Evolutionary conservation across 2,113 vertebrate genomes (phyloP).

Genomic region (human): GRCh38 chr12:20760501-20761000

Average conservation of each 20-base stretch:
- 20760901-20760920: neutral
- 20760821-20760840: no score
- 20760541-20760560: neutral
- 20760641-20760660: neutral
- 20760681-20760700: neutral
- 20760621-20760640: neutral
- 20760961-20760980: no score
- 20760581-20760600: neutral
- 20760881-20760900: neutral
- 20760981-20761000: no score
- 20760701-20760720: neutral
- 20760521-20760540: neutral
- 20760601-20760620: neutral
- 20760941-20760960: no score
- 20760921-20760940: no score
- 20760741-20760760: no score
- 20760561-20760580: neutral
- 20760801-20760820: no score
- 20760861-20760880: no score
- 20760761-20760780: no score
- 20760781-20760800: no score
- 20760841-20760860: no score
- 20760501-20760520: neutral
- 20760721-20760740: neutral
- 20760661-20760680: neutral